Percentiles rank a stretch among this genome's conserved stretches.
These are phyloP conservation scores for Epizoanthus scotinus DNA, from an alignment of 92 coral and sea anemone species.

Conservation along the genomic window DNA sequence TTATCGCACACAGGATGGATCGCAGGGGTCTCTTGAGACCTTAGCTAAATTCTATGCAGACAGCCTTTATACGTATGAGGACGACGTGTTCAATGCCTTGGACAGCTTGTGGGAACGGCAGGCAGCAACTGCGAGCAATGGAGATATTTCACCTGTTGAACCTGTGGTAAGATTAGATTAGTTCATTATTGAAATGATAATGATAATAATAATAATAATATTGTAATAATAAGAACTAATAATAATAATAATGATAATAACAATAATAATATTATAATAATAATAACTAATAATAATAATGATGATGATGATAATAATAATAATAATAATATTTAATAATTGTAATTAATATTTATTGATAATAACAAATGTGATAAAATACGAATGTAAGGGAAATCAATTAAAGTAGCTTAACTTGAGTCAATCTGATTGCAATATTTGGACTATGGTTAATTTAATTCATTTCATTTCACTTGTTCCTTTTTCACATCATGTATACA, in stretches of 20 bases:
- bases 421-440: too few relatives aligned
- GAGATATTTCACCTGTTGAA: not conserved
- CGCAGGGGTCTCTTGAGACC: conserved; percentile 76
- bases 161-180: conserved; percentile 24
- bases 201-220: too few relatives aligned
- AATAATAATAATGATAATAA: too few relatives aligned
- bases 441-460: too few relatives aligned
- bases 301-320: not conserved
- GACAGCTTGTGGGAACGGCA: conserved; percentile 83
- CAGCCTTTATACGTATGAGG: conserved; percentile 86
- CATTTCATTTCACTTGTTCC: too few relatives aligned
- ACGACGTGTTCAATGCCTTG: conserved; percentile 79
- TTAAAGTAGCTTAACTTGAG: too few relatives aligned
- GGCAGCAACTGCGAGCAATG: conserved; percentile 48
- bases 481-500: too few relatives aligned
- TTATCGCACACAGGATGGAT: conserved; percentile 67
- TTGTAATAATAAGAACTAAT: too few relatives aligned
- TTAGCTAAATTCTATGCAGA: conserved; percentile 89
- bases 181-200: not conserved
- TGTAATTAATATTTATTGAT: too few relatives aligned
- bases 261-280: too few relatives aligned
- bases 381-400: too few relatives aligned
- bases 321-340: not conserved
- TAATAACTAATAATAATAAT: not conserved
- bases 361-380: too few relatives aligned